Percentiles rank a stretch among this genome's conserved stretches.
Conservation (phyloP, 2,888 invertebrate genomes). For the Cordilura impudica region DNA sequence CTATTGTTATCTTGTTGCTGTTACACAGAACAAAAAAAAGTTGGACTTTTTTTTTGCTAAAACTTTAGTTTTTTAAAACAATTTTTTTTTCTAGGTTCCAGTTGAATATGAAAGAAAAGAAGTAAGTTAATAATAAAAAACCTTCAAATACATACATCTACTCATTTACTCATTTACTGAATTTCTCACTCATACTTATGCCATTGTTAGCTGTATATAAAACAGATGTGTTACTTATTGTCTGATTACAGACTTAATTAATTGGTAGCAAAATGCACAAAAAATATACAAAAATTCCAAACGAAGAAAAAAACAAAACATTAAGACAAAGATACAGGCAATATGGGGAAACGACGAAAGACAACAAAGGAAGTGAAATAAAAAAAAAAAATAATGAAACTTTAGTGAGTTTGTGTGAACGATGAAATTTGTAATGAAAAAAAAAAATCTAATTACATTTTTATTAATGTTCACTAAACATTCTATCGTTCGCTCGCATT, state of each 20-base stretch:
- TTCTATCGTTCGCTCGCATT: neutral
- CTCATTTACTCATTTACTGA: neutral
- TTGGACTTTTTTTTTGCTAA: neutral
- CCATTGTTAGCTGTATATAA: neutral
- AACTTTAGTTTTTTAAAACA: neutral
- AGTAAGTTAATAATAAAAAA: neutral
- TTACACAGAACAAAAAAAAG: conserved; percentile 8
- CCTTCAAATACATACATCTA: neutral
- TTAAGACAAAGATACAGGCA: neutral
- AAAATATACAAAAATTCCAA: neutral
- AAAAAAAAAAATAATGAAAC: conserved; percentile 4
- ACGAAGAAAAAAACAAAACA: too few relatives aligned
- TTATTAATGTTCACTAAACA: conserved; percentile 31
- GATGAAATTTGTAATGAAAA: neutral
- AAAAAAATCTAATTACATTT: conserved; percentile 25
- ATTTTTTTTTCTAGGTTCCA: neutral
- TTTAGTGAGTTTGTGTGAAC: neutral
- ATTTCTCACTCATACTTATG: neutral
- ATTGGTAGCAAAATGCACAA: conserved; percentile 26
- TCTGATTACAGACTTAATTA: conserved; percentile 57
- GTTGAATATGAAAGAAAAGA: neutral
- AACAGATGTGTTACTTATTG: conserved; percentile 51
- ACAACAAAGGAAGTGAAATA: neutral
- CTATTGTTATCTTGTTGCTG: neutral
- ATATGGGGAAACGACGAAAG: neutral